Base-by-base conservation (phyloP, 2,797 vertebrate species). In the Bradypodion pumilum region DNA sequence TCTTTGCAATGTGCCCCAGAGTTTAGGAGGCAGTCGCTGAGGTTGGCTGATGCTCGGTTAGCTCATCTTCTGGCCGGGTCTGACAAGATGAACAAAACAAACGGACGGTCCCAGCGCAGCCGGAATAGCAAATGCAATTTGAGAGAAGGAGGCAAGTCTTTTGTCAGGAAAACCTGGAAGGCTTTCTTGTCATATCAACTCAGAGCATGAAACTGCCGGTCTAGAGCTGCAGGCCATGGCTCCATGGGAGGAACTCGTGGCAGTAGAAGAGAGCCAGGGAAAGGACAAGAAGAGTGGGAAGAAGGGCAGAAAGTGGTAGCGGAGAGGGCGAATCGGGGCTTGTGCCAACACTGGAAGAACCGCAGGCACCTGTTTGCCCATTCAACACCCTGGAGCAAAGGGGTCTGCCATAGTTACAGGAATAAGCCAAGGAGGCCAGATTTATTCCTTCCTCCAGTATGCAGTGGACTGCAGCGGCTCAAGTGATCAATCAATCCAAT, bases 311-410 rank as follows among this genome's bases (percentile, higher is more conserved):
- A 69, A 49, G 46, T 4, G 46, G 46, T 13, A 49, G 46, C 4
- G 46, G n/a, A n/a, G n/a, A n/a, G n/a, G n/a, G n/a, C n/a, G n/a
- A n/a, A n/a, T n/a, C n/a, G n/a, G n/a, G n/a, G n/a, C n/a, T n/a
- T n/a, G n/a, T n/a, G n/a, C n/a, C n/a, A n/a, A n/a, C 9, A 15
- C 52, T 8, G 32, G 77, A 73, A n/a, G 69, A 60, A n/a, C 7
- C 59, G 60, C 75, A 82, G 35, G 6, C 27, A 16, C 56, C 79
- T n/a, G n/a, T 46, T 9, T 49, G 37, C 85, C 80, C 78, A 62
- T 80, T 68, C 89, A 65, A n/a, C 82, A 76, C 37, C 83, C 83
- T 79, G 68, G 81, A 52, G 21, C 35, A 7, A 7, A 9, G 27
- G 3, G 2, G n/a, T 4, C 19, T 77, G 79, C 1, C 56, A 75